Evolutionary conservation across 2,797 vertebrate species (phyloP).

Genomic region (Pogoniulus pusillus): DNA sequence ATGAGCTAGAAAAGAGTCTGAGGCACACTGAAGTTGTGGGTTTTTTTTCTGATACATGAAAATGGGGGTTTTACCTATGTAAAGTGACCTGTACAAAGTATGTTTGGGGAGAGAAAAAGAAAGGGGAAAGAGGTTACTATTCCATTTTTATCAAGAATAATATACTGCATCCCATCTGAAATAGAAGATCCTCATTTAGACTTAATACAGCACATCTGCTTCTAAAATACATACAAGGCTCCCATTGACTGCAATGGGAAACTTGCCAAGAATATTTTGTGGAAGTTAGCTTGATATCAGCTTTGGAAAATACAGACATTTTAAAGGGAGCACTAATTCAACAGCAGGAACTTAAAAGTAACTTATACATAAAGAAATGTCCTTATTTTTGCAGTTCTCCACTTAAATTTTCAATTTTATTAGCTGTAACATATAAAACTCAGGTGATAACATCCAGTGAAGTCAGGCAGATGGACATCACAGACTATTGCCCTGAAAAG

Average conservation of each 20-base stretch:
- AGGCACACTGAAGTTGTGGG: background rate
- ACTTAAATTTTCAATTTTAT: background rate
- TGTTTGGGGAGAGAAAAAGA: background rate
- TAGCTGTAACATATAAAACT: background rate
- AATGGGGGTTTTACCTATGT: background rate
- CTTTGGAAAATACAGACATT: background rate
- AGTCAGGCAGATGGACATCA: background rate
- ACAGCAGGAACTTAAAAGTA: background rate
- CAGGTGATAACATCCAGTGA: background rate
- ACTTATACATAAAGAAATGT: background rate
- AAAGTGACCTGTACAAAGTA: background rate
- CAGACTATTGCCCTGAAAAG: background rate
- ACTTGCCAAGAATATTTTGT: constrained; percentile 52
- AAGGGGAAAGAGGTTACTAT: background rate
- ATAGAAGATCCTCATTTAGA: constrained; percentile 34
- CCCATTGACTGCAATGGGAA: constrained; percentile 27
- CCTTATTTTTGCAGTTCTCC: background rate
- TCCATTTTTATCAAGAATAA: background rate
- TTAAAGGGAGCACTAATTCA: constrained; percentile 5
- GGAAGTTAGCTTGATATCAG: constrained; percentile 35
- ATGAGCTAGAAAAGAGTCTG: background rate
- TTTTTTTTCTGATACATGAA: background rate
- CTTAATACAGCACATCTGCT: constrained; percentile 51
- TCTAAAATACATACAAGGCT: constrained; percentile 48
- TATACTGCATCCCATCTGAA: constrained; percentile 13